phyloP scores from a whole-genome alignment of 2,797 vertebrate genomes.

The Acanthurus tractus region DNA sequence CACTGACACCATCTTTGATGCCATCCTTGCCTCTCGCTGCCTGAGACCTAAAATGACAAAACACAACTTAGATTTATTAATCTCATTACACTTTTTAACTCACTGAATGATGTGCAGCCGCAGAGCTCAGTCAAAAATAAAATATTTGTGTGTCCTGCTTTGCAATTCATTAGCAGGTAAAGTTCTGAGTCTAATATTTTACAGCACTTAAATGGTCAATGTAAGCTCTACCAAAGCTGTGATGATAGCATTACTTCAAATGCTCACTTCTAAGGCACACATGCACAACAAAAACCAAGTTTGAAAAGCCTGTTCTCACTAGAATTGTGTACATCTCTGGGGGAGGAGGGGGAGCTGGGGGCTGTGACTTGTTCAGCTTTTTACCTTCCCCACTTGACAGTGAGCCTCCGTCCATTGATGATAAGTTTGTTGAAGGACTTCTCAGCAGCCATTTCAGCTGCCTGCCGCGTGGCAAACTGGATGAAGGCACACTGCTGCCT shows the following conservation, averaged over 20 bases:
- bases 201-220: not conserved
- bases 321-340: not conserved
- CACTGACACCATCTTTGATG: constrained; percentile 92
- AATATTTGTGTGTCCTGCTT: not conserved
- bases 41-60: constrained; percentile 88
- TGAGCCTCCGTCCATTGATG: constrained; percentile 95
- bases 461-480: constrained; percentile 95
- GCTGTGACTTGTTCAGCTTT: constrained; percentile 24
- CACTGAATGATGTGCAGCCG: not conserved
- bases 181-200: constrained; percentile 14
- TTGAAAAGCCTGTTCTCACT: constrained; percentile 35
- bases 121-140: not conserved
- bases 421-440: constrained; percentile 99
- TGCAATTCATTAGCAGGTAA: not conserved
- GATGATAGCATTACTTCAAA: constrained; percentile 2
- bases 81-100: not conserved
- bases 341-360: not conserved
- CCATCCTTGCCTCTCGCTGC: constrained; percentile 97
- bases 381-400: constrained; percentile 99
- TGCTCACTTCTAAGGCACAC: constrained; percentile 2
- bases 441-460: constrained; percentile 95
- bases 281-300: not conserved
- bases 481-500: constrained; percentile 98
- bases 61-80: not conserved
- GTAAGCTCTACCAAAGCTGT: constrained; percentile 11